phyloP scores from a whole-genome alignment of 2,113 vertebrate genomes.

The Thryonomys swinderianus region DNA sequence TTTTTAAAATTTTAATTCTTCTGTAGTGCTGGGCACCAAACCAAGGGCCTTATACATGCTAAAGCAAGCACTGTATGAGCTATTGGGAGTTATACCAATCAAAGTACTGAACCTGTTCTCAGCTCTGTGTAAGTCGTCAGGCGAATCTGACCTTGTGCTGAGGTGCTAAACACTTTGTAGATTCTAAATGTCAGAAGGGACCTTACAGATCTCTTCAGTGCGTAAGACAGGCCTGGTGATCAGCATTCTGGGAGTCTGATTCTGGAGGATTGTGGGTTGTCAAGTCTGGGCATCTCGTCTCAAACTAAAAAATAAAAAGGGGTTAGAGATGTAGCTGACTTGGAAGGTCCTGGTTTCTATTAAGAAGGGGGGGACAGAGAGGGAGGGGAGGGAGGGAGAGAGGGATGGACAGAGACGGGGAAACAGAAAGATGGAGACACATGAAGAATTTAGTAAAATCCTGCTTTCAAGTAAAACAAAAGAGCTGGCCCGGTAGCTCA shows the following conservation, averaged over 20 bases:
- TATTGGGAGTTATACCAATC: neutral
- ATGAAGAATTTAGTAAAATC: neutral
- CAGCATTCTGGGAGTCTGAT: neutral
- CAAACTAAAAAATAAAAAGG: neutral
- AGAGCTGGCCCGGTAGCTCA: neutral
- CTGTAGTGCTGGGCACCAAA: neutral
- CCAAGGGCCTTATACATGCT: neutral
- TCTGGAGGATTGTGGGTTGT: neutral
- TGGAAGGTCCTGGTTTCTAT: neutral
- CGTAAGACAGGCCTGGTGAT: neutral
- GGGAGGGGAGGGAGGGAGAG: neutral
- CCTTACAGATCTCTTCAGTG: neutral
- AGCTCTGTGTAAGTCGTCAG: neutral
- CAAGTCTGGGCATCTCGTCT: neutral
- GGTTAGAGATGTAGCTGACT: neutral
- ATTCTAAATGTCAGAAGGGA: neutral
- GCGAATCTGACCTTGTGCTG: neutral
- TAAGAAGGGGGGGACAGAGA: neutral
- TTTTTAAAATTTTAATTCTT: neutral
- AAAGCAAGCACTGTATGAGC: neutral
- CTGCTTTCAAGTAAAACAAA: neutral
- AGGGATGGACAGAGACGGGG: neutral
- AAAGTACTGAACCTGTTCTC: neutral
- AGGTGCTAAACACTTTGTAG: neutral
- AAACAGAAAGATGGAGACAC: neutral